Conservation (phyloP, 2,113 vertebrate genomes). For the Hippocampus zosterae region DNA sequence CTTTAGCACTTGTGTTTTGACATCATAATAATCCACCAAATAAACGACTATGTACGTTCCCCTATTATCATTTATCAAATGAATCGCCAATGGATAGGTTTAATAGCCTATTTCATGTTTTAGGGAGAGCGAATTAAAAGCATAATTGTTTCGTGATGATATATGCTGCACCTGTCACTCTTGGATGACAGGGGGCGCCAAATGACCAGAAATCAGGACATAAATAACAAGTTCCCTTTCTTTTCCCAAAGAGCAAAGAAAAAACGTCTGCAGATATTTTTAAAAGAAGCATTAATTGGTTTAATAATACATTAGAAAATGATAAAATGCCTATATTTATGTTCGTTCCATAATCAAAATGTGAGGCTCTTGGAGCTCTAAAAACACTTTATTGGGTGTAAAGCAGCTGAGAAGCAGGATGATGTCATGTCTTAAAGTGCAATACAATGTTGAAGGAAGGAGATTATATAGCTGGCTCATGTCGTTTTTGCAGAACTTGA, state of each 20-base stretch:
- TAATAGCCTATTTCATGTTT: neutral
- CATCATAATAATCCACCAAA: neutral
- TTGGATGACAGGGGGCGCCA: conserved; percentile 53
- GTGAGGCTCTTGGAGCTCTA: neutral
- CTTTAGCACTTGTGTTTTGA: neutral
- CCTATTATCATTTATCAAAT: neutral
- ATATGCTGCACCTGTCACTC: neutral
- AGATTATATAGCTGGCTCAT: neutral
- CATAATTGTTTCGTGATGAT: neutral
- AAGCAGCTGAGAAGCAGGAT: conserved; percentile 37
- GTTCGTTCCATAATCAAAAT: neutral
- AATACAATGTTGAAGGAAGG: neutral
- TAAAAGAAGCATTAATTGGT: neutral
- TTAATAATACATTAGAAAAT: neutral
- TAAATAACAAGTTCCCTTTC: neutral
- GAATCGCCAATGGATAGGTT: neutral
- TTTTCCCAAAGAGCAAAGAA: neutral
- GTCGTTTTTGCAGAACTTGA: neutral
- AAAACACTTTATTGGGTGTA: neutral
- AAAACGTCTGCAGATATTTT: neutral
- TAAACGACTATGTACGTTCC: neutral
- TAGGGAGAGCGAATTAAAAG: neutral
- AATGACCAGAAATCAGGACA: conserved; percentile 24
- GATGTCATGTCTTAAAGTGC: conserved; percentile 19
- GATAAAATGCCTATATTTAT: neutral